Evolutionary conservation across 2,113 vertebrate species (phyloP).

Genomic region (Orientallactaga bullata): DNA sequence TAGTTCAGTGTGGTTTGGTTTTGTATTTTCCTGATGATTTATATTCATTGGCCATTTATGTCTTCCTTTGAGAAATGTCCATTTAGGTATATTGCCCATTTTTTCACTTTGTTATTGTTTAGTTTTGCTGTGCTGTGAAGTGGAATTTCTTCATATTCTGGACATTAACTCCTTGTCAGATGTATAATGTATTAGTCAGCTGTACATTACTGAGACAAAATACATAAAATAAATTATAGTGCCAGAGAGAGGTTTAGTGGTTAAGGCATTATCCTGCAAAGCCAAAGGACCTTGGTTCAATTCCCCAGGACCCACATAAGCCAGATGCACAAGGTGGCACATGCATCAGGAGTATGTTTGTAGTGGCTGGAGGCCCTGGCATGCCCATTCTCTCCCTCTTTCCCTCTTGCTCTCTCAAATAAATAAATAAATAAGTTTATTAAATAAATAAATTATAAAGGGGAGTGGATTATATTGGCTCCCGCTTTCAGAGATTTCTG

Average conservation of each 20-base stretch:
- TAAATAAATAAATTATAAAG: too few species aligned
- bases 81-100: not conserved
- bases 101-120: constrained; percentile 13
- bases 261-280: too few species aligned
- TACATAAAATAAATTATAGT: not conserved
- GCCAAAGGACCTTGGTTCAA: too few species aligned
- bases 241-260: not conserved
- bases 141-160: not conserved
- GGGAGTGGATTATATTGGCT: not conserved
- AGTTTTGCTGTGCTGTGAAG: not conserved
- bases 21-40: not conserved
- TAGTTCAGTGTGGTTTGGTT: not conserved
- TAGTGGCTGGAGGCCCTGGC: too few species aligned
- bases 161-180: not conserved
- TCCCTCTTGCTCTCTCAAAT: too few species aligned
- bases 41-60: not conserved
- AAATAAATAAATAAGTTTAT: too few species aligned
- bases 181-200: not conserved
- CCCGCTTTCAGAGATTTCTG: not conserved
- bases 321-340: too few species aligned
- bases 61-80: constrained; percentile 46
- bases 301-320: too few species aligned
- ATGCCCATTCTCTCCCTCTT: too few species aligned
- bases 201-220: not conserved
- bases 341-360: too few species aligned